phyloP scores from a whole-genome alignment of 2,888 invertebrate species.

The Napeogenes inachia region DNA sequence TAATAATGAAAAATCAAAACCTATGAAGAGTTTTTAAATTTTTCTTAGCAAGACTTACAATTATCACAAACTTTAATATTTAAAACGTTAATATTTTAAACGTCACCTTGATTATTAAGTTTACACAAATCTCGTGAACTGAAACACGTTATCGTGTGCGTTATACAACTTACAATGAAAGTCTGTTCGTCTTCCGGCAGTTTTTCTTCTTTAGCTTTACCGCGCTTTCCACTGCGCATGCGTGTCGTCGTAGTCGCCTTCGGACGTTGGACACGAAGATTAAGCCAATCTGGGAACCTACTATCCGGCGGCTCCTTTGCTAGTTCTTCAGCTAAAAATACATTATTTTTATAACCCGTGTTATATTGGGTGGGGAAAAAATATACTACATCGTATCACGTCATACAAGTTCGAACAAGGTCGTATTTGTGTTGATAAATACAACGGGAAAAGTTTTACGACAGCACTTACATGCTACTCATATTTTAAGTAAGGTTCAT shows the following conservation, averaged over 20 bases:
- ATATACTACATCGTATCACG: conserved; percentile 57
- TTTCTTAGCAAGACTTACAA: too few relatives aligned
- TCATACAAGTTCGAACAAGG: conserved; percentile 45
- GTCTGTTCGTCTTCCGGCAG: conserved; percentile 42
- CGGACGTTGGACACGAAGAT: conserved; percentile 64
- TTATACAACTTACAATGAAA: conserved; percentile 57
- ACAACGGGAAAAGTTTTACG: conserved; percentile 3
- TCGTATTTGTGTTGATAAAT: conserved; percentile 38
- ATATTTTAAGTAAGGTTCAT: not conserved
- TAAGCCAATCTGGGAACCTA: conserved; percentile 68
- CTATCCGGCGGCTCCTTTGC: conserved; percentile 65
- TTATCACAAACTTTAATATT: too few relatives aligned
- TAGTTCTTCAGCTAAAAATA: conserved; percentile 64
- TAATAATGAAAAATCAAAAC: too few relatives aligned
- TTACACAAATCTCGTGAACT: too few relatives aligned
- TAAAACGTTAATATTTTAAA: too few relatives aligned
- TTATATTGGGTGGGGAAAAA: conserved; percentile 28
- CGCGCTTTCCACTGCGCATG: conserved; percentile 61
- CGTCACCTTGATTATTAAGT: too few relatives aligned
- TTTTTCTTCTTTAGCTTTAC: conserved; percentile 43
- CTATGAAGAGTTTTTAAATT: too few relatives aligned
- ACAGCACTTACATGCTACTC: not conserved
- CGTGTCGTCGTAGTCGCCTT: conserved; percentile 49
- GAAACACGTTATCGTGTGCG: not conserved
- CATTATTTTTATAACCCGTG: conserved; percentile 8